Base-by-base conservation (phyloP, 2,888 invertebrate species). In the Nycteola revayana region DNA sequence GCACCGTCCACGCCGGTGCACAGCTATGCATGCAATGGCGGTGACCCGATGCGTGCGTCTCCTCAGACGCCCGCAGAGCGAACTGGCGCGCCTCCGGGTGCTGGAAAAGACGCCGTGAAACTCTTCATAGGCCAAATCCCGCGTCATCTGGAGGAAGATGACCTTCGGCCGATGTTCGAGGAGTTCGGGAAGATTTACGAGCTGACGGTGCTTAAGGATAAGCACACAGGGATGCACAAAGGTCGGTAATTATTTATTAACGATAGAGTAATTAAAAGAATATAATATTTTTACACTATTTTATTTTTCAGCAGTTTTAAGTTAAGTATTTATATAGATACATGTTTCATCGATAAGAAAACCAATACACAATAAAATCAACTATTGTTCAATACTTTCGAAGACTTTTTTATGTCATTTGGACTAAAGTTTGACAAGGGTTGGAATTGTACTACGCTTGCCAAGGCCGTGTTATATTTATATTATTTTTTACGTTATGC, bases 221-320 rank as follows among this genome's bases (percentile, higher is more conserved):
- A 97, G 75, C 95, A 95, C 90, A 97, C 97, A 39, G 97, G 97
- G 50, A 95, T 97, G 93, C 97, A 97, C 83, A 97, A 97, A 93
- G 97, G 96, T 95, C 73, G 77, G 90, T 70, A 34, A 49, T 56
- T 43, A 62, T 66, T 66, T 14, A 14, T 14, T 3, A 5, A 14
- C 14, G 14, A 5, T 14, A 14, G 14, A 14, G 14, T 14, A 14
- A 14, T 14, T n/a, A n/a, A n/a, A n/a, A n/a, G n/a, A n/a, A n/a
- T n/a, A n/a, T n/a, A n/a, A n/a, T n/a, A n/a, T n/a, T n/a, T n/a
- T n/a, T n/a, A n/a, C n/a, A n/a, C n/a, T n/a, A n/a, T n/a, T n/a
- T n/a, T n/a, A n/a, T n/a, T n/a, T n/a, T 3, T 14, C 5, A 14
- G 14, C 5, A 14, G 14, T 14, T 14, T 14, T 3, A 14, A 3